Evolutionary conservation across 2,113 vertebrate genomes (phyloP).

Genomic region (Macrotis lagotis): DNA sequence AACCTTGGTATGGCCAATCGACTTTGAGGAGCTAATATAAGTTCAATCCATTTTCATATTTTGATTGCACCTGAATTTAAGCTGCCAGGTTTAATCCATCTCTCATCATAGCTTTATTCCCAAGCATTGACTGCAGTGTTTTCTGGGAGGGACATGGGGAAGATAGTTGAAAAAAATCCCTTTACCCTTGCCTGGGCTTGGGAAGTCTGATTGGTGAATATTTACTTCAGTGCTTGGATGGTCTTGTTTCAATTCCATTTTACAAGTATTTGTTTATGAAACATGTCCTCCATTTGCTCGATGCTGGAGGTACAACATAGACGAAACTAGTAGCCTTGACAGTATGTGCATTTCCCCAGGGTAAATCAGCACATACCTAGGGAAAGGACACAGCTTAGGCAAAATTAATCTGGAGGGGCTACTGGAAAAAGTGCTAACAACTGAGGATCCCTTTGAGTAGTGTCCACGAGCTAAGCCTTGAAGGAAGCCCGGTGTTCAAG

Average conservation of each 20-base stretch:
- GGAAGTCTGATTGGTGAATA: conserved; percentile 50
- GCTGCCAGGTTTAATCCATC: conserved; percentile 41
- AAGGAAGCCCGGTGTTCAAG: background rate
- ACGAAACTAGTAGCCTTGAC: background rate
- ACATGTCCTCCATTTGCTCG: background rate
- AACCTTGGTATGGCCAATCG: conserved; percentile 42
- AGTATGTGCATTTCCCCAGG: background rate
- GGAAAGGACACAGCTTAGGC: background rate
- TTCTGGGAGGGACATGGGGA: conserved; percentile 70
- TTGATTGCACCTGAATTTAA: conserved; percentile 66
- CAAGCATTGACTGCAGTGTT: conserved; percentile 58
- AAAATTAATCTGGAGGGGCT: background rate
- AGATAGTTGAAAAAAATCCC: conserved; percentile 19
- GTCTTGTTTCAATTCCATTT: background rate
- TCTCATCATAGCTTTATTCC: conserved; percentile 52
- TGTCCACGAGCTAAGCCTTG: background rate
- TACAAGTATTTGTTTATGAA: background rate
- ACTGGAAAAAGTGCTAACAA: background rate
- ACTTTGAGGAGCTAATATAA: conserved; percentile 65
- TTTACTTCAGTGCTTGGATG: conserved; percentile 43
- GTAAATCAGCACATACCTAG: background rate
- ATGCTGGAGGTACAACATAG: background rate
- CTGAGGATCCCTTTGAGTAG: background rate
- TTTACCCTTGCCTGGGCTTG: background rate
- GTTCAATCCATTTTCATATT: conserved; percentile 62